Evolutionary conservation across 1,140 invertebrate genomes (phyloP).

Genomic region (Tetramorium simillimum): DNA sequence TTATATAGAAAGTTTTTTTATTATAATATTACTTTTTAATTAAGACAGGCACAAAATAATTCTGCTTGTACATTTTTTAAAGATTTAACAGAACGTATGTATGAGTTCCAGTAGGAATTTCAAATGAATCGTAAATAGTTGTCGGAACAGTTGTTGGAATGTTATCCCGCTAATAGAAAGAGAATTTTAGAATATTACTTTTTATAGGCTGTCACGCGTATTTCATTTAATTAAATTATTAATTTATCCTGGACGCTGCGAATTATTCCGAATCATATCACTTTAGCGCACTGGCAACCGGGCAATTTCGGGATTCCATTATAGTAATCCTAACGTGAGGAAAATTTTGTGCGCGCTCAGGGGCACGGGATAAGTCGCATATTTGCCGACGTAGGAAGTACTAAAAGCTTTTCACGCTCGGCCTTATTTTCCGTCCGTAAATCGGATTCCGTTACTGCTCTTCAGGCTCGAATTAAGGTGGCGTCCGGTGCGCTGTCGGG

Average conservation of each 20-base stretch:
- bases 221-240: constrained; percentile 45
- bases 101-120: not conserved
- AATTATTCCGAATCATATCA: constrained; percentile 45
- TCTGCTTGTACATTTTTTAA: not conserved
- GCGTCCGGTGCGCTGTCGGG: not conserved
- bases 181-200: constrained; percentile 8
- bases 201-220: not conserved
- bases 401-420: constrained; percentile 80
- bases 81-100: not conserved
- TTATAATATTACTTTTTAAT: not conserved
- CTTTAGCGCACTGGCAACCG: not conserved
- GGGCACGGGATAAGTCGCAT: constrained; percentile 72
- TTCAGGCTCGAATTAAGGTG: constrained; percentile 39
- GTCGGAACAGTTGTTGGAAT: no score
- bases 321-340: constrained; percentile 53
- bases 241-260: not conserved
- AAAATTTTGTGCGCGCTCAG: constrained; percentile 57
- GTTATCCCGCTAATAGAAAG: not conserved
- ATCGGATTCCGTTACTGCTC: constrained; percentile 73
- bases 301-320: constrained; percentile 57
- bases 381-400: constrained; percentile 78
- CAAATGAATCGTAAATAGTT: not conserved
- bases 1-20: not conserved
- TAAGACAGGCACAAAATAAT: not conserved
- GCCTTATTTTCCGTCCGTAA: constrained; percentile 77